Evolutionary conservation across 2,888 invertebrate species (phyloP), one percentile per base, ranked within the genome.

Genomic region (Callinectes sapidus): DNA sequence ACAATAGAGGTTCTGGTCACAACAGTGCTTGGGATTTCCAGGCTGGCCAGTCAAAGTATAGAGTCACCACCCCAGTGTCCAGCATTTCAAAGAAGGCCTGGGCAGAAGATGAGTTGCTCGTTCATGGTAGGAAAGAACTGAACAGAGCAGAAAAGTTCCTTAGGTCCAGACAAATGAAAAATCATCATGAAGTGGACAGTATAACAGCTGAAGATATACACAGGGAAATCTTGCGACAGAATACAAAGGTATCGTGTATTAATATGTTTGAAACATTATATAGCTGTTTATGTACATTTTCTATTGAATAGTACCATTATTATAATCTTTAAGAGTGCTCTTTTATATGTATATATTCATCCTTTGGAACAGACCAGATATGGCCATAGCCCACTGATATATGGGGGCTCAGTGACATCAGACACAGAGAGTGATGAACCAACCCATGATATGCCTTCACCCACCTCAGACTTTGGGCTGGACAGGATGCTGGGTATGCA

Each of bases 401-500:
- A 2, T n/a, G 90, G 91, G 14, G 92, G 91, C 42, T 93, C 92
- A 13, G 6, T 91, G 8, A 66, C 92, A 13, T 93, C 92, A 48
- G 92, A 93, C 66, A 93, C 92, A n/a, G 92, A 93, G n/a, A 91
- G 91, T 71, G 92, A 93, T 48, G 92, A 93, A 35, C 90, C 81
- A 10, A 89, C 89, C 18, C 90, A 71, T 81, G 90, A 92, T 14
- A 71, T 35, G 35, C 92, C 92, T 54, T 86, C 90, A 8, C 39
- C 85, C 14, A 32, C 87, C 13, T 90, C 92, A 2, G 91, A 91
- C 48, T 93, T 89, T 86, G 92, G 92, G 1, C 61, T 93, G 14
- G 91, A 93, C 86, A 88, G 91, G 66, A 89, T 93, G 61, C 32
- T 93, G 85, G 92, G 92, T 93, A 89, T 2, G 87, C 32, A n/a